Conservation (phyloP, 2,113 vertebrate genomes). For the Penelope pileata region DNA sequence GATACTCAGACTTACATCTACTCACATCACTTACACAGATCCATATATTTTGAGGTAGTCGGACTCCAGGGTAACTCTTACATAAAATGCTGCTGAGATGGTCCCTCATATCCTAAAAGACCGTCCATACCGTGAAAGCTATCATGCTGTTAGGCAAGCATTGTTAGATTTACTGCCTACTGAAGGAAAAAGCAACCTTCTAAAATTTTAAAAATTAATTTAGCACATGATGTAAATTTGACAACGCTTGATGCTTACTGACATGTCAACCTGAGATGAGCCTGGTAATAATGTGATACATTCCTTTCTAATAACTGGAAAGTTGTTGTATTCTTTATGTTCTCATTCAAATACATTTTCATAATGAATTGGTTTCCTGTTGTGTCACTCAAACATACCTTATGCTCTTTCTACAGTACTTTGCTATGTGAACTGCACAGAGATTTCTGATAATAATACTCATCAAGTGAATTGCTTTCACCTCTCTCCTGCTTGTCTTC, state of each 20-base stretch:
- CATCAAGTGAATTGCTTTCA: background rate
- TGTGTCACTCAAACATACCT: background rate
- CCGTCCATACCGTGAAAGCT: background rate
- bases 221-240: background rate
- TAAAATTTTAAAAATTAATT: background rate
- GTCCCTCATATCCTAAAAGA: background rate
- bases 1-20: too few species aligned
- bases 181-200: background rate
- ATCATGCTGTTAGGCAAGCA: background rate
- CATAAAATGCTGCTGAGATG: background rate
- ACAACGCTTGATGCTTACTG: background rate
- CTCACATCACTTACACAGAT: background rate
- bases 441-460: background rate
- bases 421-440: background rate
- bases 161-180: background rate
- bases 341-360: background rate
- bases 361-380: background rate
- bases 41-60: rapidly evolving
- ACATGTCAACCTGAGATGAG: background rate
- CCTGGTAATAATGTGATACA: background rate
- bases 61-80: background rate
- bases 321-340: background rate
- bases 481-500: background rate
- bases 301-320: background rate
- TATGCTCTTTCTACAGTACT: background rate